Percentiles rank a stretch among this genome's conserved stretches.
These are phyloP conservation scores for Noctua pronuba DNA, from an alignment of 2,888 invertebrate genomes.

Conservation along the genomic window DNA sequence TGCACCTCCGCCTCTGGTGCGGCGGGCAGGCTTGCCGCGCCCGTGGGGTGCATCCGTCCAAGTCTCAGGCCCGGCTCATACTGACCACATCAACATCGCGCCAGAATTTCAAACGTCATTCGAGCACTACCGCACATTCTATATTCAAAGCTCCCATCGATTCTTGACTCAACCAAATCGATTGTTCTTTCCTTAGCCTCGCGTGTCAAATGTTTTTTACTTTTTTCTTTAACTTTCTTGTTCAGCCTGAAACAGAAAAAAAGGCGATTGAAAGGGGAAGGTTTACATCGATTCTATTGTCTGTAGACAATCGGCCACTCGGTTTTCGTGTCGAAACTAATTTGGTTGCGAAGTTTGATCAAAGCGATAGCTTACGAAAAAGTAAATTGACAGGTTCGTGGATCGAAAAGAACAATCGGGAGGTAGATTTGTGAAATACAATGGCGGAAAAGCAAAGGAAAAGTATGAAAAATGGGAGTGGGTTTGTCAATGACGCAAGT, in stretches of 20 bases:
- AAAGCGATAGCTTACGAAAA: slow-evolving; percentile 84
- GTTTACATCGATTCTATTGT: slow-evolving; percentile 87
- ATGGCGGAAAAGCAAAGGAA: slow-evolving; percentile 48
- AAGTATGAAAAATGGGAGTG: slow-evolving; percentile 61
- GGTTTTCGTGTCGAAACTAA: slow-evolving; percentile 90
- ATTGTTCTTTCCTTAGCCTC: slow-evolving; percentile 77
- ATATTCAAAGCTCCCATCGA: slow-evolving; percentile 56
- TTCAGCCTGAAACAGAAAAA: slow-evolving; percentile 86
- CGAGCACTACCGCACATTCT: slow-evolving; percentile 67
- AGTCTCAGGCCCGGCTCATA: slow-evolving; percentile 84
- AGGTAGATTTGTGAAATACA: slow-evolving; percentile 56
- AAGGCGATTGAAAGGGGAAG: slow-evolving; percentile 85
- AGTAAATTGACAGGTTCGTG: slow-evolving; percentile 84
- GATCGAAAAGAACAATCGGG: slow-evolving; percentile 70
- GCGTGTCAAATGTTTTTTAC: slow-evolving; percentile 75
- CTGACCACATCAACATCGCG: slow-evolving; percentile 74
- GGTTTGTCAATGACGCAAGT: slow-evolving; percentile 53
- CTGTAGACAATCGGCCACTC: slow-evolving; percentile 85
- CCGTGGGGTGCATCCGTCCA: slow-evolving; percentile 94
- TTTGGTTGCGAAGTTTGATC: slow-evolving; percentile 85
- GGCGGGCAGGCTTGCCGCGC: slow-evolving; percentile 93
- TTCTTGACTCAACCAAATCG: slow-evolving; percentile 71
- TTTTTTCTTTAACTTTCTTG: slow-evolving; percentile 79
- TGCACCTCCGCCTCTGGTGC: slow-evolving; percentile 97
- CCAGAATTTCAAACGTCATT: slow-evolving; percentile 59